Conservation (phyloP, 2,797 vertebrate genomes). For the Pogoniulus pusillus region DNA sequence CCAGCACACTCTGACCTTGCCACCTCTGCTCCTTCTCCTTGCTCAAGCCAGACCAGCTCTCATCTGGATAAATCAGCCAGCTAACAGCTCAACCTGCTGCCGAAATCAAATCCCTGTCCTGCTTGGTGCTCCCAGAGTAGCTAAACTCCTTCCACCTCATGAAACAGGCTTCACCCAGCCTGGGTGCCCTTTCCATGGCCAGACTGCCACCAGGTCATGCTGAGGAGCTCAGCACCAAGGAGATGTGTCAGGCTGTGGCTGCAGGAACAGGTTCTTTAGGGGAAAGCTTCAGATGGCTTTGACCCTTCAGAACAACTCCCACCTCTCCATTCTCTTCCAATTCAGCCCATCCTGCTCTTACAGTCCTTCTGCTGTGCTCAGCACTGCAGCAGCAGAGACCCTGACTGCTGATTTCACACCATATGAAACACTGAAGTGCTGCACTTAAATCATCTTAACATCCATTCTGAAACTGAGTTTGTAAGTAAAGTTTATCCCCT, state of each 20-base stretch:
- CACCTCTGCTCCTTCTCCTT: neutral
- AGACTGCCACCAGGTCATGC: rapidly evolving
- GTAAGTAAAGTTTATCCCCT: neutral
- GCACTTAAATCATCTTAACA: neutral
- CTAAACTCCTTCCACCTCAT: rapidly evolving
- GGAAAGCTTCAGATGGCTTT: neutral
- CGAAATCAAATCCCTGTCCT: neutral
- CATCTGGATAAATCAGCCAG: rapidly evolving
- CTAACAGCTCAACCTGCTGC: neutral
- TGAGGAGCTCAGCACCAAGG: neutral
- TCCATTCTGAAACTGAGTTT: neutral
- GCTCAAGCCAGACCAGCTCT: neutral
- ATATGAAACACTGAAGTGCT: neutral
- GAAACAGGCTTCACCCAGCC: neutral
- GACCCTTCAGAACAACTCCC: neutral
- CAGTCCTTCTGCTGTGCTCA: neutral
- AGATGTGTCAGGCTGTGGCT: neutral
- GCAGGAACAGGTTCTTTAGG: neutral
- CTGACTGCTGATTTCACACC: neutral
- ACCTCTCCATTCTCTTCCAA: neutral
- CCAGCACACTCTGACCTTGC: neutral
- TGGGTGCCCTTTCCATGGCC: neutral
- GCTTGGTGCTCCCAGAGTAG: neutral
- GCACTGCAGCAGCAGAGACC: neutral
- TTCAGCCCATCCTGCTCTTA: neutral